A percentile compares a stretch with the other conserved stretches of the same genome.
Evolutionary conservation across 2,113 vertebrate genomes (phyloP).

Genomic region (Scytalopus superciliaris): DNA sequence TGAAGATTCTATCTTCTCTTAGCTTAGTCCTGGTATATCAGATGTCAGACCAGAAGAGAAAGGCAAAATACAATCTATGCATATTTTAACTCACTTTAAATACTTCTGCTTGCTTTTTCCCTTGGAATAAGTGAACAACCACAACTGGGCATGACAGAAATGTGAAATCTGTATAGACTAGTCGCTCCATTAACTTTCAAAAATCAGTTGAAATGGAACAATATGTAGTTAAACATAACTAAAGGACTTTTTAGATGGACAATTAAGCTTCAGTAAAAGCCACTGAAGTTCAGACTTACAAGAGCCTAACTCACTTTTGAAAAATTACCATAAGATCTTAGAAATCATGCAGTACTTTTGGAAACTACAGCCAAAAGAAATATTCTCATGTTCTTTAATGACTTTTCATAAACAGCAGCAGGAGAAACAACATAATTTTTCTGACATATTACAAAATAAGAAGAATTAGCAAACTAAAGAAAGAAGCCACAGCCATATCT

Average conservation of each 20-base stretch:
- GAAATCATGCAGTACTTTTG: background rate
- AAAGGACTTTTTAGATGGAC: background rate
- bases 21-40: background rate
- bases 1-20: background rate
- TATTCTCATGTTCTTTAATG: background rate
- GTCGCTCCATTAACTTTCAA: background rate
- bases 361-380: background rate
- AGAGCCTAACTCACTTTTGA: background rate
- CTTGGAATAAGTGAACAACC: background rate
- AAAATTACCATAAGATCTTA: background rate
- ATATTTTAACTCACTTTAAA: background rate
- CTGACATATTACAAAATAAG: background rate
- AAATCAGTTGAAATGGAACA: background rate
- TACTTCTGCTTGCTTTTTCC: background rate
- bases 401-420: background rate
- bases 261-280: background rate
- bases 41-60: background rate
- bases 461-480: background rate
- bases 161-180: background rate
- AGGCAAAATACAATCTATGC: background rate
- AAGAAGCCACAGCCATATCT: background rate
- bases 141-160: background rate
- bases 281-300: background rate
- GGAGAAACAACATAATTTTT: background rate
- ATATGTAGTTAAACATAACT: background rate